Conservation (phyloP, 1,140 invertebrate genomes). For the Drosophila santomea region DNA sequence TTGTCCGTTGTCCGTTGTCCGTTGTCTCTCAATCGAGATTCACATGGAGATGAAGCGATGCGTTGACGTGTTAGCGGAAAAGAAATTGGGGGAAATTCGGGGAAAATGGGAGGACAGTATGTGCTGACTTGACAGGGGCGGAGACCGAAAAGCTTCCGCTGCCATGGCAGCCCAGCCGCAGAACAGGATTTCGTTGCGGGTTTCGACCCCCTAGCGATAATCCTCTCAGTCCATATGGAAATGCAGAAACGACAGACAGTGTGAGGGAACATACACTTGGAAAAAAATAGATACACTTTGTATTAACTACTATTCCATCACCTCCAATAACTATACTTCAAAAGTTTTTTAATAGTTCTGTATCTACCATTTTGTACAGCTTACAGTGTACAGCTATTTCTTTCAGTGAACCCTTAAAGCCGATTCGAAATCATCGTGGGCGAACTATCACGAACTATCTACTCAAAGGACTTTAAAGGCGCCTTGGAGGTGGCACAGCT, state of each 20-base stretch:
- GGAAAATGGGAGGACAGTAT: constrained; percentile 10
- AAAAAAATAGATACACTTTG: background rate
- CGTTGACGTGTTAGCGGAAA: constrained; percentile 30
- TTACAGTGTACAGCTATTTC: too few relatives aligned
- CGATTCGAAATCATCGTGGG: constrained; percentile 5
- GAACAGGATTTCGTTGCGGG: constrained; percentile 24
- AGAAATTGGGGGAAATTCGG: background rate
- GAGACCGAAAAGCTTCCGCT: constrained; percentile 28
- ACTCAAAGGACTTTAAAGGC: constrained; percentile 3
- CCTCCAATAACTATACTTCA: too few relatives aligned
- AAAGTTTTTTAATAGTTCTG: too few relatives aligned
- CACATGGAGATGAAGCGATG: constrained; percentile 14
- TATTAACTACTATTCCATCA: background rate
- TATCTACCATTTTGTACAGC: too few relatives aligned
- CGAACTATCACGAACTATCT: constrained; percentile 25
- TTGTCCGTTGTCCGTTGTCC: too few relatives aligned
- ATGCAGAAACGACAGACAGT: constrained; percentile 11
- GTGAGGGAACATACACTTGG: background rate
- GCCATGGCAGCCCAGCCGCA: constrained; percentile 33
- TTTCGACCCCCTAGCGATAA: constrained; percentile 37
- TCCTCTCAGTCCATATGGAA: constrained; percentile 55
- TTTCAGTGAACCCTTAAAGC: background rate
- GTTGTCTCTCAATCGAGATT: constrained; percentile 12
- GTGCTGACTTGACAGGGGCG: constrained; percentile 60
- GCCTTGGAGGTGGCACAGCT: constrained; percentile 6